Conservation (phyloP, 2,797 vertebrate species). For the Hoplostethus atlanticus region DNA sequence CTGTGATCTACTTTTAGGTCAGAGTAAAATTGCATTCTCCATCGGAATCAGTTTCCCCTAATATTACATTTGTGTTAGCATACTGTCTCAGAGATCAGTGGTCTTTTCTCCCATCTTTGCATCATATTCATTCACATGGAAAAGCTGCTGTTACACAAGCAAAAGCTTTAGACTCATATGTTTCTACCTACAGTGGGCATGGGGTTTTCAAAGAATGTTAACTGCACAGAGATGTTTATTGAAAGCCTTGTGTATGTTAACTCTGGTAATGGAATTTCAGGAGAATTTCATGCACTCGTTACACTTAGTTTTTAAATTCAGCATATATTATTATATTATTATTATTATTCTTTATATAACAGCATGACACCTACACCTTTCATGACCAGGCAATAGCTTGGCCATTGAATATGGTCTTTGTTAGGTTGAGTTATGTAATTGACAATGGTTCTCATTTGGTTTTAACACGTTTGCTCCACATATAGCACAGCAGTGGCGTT, state of each 20-base stretch:
- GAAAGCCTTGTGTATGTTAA: neutral
- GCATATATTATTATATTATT: too few relatives aligned
- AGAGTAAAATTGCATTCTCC: neutral
- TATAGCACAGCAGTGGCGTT: conserved; percentile 66
- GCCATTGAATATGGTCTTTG: neutral
- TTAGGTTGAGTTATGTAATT: neutral
- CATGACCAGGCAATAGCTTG: neutral
- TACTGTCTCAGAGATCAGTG: neutral
- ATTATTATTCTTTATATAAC: neutral
- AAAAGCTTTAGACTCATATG: neutral
- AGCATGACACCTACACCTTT: neutral
- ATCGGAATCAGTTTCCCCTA: neutral
- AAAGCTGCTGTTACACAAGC: conserved; percentile 42
- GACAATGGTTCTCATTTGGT: conserved; percentile 37
- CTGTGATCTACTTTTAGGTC: neutral
- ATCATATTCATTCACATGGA: conserved; percentile 25
- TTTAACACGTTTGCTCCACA: conserved; percentile 67
- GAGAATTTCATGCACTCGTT: neutral
- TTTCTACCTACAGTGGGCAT: conserved; percentile 15
- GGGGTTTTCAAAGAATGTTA: conserved; percentile 12
- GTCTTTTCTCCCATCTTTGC: neutral
- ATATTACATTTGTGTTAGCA: neutral
- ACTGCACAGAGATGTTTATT: neutral
- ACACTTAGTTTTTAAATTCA: neutral
- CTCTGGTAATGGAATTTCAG: conserved; percentile 31